Evolutionary conservation across 64 coral and sea anemone species (phyloP).

Genomic region (Stichodactyla mertensii): DNA sequence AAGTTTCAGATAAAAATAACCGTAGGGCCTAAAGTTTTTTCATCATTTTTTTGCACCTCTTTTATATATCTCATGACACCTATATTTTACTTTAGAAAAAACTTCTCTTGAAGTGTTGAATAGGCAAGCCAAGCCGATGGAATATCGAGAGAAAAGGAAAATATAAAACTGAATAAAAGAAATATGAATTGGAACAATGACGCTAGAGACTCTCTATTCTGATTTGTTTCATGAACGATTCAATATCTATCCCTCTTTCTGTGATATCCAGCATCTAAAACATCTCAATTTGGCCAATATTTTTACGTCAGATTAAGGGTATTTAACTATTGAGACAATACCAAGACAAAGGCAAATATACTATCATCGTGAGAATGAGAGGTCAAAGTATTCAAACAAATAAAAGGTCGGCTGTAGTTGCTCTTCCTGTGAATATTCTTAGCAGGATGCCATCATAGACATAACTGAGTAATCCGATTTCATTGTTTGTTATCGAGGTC

Average conservation of each 20-base stretch:
- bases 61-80: no score
- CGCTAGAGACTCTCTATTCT: neutral
- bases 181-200: neutral
- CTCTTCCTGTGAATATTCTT: slow-evolving; percentile 11
- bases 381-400: neutral
- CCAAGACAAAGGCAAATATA: neutral
- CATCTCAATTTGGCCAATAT: neutral
- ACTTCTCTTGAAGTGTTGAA: no score
- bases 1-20: no score
- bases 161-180: no score
- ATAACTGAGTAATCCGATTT: slow-evolving; percentile 12
- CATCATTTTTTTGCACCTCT: no score
- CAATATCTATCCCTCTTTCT: neutral
- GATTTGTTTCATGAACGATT: neutral
- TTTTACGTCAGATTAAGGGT: neutral
- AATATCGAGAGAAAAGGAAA: no score
- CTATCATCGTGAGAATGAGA: neutral
- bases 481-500: neutral
- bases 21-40: no score
- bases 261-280: neutral
- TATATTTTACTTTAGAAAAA: no score
- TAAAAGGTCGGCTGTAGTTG: neutral
- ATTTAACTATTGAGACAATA: neutral
- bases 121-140: no score
- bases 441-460: slow-evolving; percentile 4